Evolutionary conservation across 2,113 vertebrate species (phyloP), one percentile per base, ranked within the genome.

Genomic region (Gasterosteus nipponicus): DNA sequence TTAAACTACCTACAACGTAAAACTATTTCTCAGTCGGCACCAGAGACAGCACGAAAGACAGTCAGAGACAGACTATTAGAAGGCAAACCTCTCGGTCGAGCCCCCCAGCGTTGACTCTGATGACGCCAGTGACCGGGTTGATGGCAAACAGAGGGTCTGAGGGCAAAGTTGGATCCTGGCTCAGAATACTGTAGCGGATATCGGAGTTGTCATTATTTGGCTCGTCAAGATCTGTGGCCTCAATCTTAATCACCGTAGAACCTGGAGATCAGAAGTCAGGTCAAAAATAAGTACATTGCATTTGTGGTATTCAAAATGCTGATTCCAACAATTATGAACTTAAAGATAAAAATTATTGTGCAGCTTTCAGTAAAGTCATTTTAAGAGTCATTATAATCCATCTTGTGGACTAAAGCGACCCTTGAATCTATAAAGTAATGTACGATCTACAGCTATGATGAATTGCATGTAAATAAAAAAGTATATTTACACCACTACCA

Each of bases 71-170:
- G 19, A 3, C 5, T 29, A 29, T 8, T 18, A 2, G 49, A 46
- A 56, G 0, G 0, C 88, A 82, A 39, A 98, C 97, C 96, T 97
- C 96, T 88, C 95, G 86, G 82, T 98, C 95, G 18, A 99, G 91
- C 1, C 95, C 95, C 0, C 57, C 22, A 1, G 70, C 75, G 9
- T 93, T 67, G 77, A 97, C 87, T 0, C 94, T 88, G 87, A 99
- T 97, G 73, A 70, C n/a, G 14, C 97, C 97, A 0, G 15, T 94
- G 0, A 49, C 0, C 0, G 49, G 4, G 60, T 98, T 91, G 47
- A 99, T 96, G 18, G 15, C 85, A 89, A 99, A 99, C 94, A 97
- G 92, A 0, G 0, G 0, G 0, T 39, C 0, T 5, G 35, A 4
- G 0, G 87, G 82, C 0, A 77, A 0, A 11, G 0, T 0, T 1